A percentile compares a stretch with the other conserved stretches of the same genome.
Conservation (phyloP, 2,797 vertebrate genomes). For the Diplodus puntazzo region DNA sequence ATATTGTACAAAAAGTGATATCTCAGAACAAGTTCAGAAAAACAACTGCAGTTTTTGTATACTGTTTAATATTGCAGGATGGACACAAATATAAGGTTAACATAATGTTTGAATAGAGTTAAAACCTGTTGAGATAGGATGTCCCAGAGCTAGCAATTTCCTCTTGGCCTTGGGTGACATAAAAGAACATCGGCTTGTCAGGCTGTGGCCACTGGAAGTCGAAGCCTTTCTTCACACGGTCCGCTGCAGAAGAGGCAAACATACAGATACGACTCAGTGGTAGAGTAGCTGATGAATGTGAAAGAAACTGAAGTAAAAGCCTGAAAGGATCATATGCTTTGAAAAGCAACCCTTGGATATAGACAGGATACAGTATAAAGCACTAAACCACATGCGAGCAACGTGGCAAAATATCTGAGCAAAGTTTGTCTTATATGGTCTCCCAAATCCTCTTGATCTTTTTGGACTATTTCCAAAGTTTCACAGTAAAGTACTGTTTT, state of each 20-base stretch:
- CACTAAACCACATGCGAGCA: too few relatives aligned
- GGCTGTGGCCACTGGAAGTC: slow-evolving; percentile 98
- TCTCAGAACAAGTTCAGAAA: too few relatives aligned
- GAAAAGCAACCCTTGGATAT: background rate
- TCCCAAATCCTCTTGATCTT: background rate
- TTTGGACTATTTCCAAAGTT: background rate
- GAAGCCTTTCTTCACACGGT: slow-evolving; percentile 96
- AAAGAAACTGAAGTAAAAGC: background rate
- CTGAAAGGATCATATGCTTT: background rate
- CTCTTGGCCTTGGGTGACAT: slow-evolving; percentile 96
- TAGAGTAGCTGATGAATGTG: background rate
- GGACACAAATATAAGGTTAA: background rate
- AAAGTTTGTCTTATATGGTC: background rate
- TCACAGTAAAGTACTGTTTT: background rate
- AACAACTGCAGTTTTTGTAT: background rate
- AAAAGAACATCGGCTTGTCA: slow-evolving; percentile 98
- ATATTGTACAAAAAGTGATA: background rate
- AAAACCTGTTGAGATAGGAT: slow-evolving; percentile 94
- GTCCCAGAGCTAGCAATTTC: slow-evolving; percentile 97
- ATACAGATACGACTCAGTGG: background rate
- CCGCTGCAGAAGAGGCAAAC: slow-evolving; percentile 78
- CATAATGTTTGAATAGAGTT: background rate
- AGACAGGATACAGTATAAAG: background rate
- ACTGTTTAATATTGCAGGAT: background rate
- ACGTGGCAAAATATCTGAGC: background rate